Base-by-base conservation (phyloP, 2,888 invertebrate genomes). In the Drosophila algonquin region DNA sequence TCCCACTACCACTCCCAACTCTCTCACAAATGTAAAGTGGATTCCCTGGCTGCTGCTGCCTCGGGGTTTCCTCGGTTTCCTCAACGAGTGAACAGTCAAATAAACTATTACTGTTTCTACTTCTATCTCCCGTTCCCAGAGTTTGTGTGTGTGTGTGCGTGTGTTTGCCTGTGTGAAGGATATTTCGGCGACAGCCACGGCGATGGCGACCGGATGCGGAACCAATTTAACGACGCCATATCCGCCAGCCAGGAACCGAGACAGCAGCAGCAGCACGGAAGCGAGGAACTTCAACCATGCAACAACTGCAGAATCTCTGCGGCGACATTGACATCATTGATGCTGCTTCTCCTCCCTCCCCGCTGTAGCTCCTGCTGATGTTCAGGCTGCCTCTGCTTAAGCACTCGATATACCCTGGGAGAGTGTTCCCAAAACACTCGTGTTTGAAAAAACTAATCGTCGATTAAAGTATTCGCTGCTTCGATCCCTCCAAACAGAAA, bases 161-260 rank as follows among this genome's bases (percentile, higher is more conserved):
- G 18, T 21, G 32, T 30, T 35, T 58, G 24, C 10, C n/a, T 51
- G 59, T 51, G 59, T 50, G 62, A 16, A 24, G 40, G 63, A 30
- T 53, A 18, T 57, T 56, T 55, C 44, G 51, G 65, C 64, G 52
- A 21, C 56, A 27, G 57, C 68, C 54, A 62, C 56, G 21, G 57
- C 68, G 58, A 62, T 69, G 48, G 56, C 59, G 44, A 62, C 54
- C 76, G 73, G 76, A 69, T 71, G 53, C 73, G 73, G 76, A 75
- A 74, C 76, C 76, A 70, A 74, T 74, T 71, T 71, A 75, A 74
- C 71, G 73, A 71, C 62, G 51, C 76, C 73, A 75, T 74, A 70
- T 74, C 73, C 73, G 70, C 53, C 51, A 58, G 47, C 50, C 30
- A 56, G 46, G 67, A 50, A 51, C 65, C 65, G 54, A 21, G 68